Evolutionary conservation across 2,888 invertebrate species (phyloP).

Genomic region (Cantharis flavilabris): DNA sequence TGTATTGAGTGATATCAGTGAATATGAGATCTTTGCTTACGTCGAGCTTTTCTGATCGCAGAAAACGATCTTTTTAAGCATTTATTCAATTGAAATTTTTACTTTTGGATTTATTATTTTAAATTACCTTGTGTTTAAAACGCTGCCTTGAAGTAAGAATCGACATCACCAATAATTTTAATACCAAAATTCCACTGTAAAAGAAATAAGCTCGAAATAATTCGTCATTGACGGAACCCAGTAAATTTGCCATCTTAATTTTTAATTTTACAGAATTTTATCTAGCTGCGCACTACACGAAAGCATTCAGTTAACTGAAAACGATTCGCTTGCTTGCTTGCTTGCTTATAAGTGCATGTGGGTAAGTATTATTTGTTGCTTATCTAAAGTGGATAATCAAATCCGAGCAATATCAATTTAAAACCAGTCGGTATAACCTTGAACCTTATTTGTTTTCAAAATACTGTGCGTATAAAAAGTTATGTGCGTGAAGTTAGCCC

Average conservation of each 20-base stretch:
- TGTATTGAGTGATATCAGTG: neutral
- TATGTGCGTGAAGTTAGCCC: too few relatives aligned
- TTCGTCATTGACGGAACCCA: neutral
- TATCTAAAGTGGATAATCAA: neutral
- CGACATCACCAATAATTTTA: neutral
- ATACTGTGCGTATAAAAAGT: neutral
- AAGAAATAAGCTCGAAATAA: neutral
- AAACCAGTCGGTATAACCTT: neutral
- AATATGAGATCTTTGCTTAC: neutral
- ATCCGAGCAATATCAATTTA: neutral
- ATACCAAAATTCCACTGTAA: neutral
- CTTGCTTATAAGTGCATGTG: too few relatives aligned
- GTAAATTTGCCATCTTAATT: neutral
- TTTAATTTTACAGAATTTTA: neutral
- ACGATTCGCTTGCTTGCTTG: neutral
- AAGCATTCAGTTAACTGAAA: neutral
- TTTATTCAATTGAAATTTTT: neutral
- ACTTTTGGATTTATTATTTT: neutral
- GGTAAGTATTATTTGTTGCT: too few relatives aligned
- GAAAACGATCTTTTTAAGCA: neutral
- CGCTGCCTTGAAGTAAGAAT: neutral
- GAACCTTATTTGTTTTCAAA: neutral
- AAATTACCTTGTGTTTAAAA: neutral
- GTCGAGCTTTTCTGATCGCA: neutral
- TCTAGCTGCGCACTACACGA: too few relatives aligned